Evolutionary conservation across 2,113 vertebrate species (phyloP).

Genomic region (Hemibagrus wyckioides): DNA sequence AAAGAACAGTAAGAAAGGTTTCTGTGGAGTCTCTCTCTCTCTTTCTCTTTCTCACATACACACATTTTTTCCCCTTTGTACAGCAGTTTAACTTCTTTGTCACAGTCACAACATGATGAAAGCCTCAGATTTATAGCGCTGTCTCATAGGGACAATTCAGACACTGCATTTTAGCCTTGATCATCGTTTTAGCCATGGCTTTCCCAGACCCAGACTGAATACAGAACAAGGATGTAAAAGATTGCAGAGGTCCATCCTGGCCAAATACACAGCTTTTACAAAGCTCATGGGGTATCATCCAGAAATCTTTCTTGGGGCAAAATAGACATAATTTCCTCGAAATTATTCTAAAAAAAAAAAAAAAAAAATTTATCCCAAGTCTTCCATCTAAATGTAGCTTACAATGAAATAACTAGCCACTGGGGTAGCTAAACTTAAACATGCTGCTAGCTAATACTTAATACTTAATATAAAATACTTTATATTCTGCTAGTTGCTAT

Average conservation of each 20-base stretch:
- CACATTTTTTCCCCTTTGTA: not conserved
- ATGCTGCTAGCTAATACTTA: not conserved
- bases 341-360: not conserved
- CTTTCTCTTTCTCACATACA: not conserved
- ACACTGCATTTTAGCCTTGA: not conserved
- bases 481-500: not conserved
- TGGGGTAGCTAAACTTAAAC: not conserved
- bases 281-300: not conserved
- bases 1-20: not conserved
- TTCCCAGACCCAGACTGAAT: not conserved
- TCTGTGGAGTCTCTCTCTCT: not conserved
- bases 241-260: not conserved
- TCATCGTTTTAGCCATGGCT: not conserved
- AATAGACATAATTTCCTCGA: not conserved
- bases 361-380: not conserved
- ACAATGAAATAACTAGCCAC: not conserved
- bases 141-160: slow-evolving; percentile 1
- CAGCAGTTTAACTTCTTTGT: not conserved
- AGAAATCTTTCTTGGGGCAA: not conserved
- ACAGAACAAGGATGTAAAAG: not conserved
- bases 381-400: not conserved
- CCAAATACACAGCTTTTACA: not conserved
- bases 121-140: not conserved
- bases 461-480: not conserved
- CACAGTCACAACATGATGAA: slow-evolving; percentile 5